phyloP scores from a whole-genome alignment of 2,888 invertebrate species.

The Agrotis puta region DNA sequence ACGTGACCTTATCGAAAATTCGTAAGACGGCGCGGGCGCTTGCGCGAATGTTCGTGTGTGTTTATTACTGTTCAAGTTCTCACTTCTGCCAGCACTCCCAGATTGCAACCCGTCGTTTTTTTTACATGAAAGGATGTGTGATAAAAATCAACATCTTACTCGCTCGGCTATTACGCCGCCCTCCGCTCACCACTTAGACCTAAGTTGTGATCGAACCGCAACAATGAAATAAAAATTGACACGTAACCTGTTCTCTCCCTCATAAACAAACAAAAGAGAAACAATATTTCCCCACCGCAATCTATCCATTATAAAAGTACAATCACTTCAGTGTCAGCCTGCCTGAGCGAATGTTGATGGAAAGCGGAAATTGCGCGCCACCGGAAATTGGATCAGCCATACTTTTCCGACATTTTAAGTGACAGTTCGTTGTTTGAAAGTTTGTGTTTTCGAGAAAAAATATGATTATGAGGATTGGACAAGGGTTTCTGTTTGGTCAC shows the following conservation, averaged over 20 bases:
- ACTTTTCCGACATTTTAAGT: conserved; percentile 29
- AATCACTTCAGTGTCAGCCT: conserved; percentile 46
- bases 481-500: not conserved
- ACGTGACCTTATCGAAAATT: too few species aligned
- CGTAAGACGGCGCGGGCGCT: too few species aligned
- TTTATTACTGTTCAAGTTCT: too few species aligned
- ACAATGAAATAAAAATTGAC: not conserved
- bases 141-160: too few species aligned
- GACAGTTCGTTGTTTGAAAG: conserved; percentile 29
- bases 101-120: too few species aligned
- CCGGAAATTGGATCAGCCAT: conserved; percentile 37
- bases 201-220: too few species aligned
- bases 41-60: too few species aligned
- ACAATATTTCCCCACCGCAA: conserved; percentile 23
- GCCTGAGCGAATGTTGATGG: conserved; percentile 35
- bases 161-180: too few species aligned
- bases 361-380: conserved; percentile 49
- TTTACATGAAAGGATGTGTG: too few species aligned
- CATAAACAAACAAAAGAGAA: not conserved
- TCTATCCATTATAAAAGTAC: conserved; percentile 39
- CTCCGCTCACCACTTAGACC: too few species aligned
- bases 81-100: too few species aligned
- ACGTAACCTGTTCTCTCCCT: not conserved
- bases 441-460: not conserved
- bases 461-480: not conserved